Evolutionary conservation across 2,888 invertebrate species (phyloP).

Genomic region (Lasius platythorax): DNA sequence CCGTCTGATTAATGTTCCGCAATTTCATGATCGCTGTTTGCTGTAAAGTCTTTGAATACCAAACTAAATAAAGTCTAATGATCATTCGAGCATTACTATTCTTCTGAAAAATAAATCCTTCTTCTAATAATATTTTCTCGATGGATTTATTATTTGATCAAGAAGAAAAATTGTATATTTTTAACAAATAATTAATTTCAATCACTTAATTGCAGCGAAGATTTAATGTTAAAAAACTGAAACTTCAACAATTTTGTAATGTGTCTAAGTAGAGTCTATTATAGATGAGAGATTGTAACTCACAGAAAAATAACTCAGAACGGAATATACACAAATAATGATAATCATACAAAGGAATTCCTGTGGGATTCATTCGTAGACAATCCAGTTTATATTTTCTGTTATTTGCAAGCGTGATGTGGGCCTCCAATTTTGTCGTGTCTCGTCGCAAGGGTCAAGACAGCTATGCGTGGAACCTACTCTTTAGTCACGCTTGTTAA

Average conservation of each 20-base stretch:
- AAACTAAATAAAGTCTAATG: neutral
- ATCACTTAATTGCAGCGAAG: neutral
- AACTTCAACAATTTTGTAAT: neutral
- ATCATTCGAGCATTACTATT: neutral
- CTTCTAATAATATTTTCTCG: neutral
- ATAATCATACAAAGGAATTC: slow-evolving; percentile 3
- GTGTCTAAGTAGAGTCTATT: neutral
- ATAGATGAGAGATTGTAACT: neutral
- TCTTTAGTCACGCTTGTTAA: slow-evolving; percentile 80
- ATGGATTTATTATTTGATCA: neutral
- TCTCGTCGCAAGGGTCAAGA: slow-evolving; percentile 56
- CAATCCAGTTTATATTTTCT: slow-evolving; percentile 6
- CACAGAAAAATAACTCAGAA: neutral
- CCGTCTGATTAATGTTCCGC: slow-evolving; percentile 69
- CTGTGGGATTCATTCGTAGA: slow-evolving; percentile 27
- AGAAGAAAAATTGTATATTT: neutral
- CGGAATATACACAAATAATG: neutral
- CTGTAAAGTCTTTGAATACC: neutral
- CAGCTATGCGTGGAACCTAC: slow-evolving; percentile 68
- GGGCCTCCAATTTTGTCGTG: slow-evolving; percentile 57
- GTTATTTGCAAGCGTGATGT: slow-evolving; percentile 23
- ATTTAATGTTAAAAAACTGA: neutral
- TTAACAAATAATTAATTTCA: neutral
- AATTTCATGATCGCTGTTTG: neutral
- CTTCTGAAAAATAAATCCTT: neutral